Conservation (phyloP, 1,140 invertebrate genomes). For the Drosophila sucinea region DNA sequence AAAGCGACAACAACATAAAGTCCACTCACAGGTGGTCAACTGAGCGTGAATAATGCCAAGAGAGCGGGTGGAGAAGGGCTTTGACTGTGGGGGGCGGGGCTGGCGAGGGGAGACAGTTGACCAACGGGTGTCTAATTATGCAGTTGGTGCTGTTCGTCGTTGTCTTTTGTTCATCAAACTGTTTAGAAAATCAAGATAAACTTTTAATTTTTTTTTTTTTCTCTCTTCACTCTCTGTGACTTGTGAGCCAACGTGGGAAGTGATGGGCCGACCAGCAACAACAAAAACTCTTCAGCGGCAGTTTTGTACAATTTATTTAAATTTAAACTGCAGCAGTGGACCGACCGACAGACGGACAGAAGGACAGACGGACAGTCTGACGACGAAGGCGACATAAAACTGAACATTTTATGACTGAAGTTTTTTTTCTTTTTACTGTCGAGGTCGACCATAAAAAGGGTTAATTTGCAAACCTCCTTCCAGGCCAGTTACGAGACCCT, state of each 20-base stretch:
- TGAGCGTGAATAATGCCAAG: conserved; percentile 75
- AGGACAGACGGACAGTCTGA: background rate
- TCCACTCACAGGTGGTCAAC: conserved; percentile 77
- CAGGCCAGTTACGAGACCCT: background rate
- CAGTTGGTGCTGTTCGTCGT: conserved; percentile 56
- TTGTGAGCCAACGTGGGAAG: conserved; percentile 63
- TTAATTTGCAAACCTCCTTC: conserved; percentile 65
- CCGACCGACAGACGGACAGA: conserved; percentile 1
- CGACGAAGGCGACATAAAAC: conserved; percentile 56
- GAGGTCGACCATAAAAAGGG: conserved; percentile 55
- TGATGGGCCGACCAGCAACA: conserved; percentile 22
- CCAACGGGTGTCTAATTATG: conserved; percentile 77
- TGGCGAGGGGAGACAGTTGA: conserved; percentile 25
- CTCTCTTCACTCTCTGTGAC: background rate
- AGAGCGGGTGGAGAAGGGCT: conserved; percentile 17
- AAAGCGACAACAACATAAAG: conserved; percentile 18
- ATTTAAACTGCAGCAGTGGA: conserved; percentile 71
- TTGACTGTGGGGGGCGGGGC: background rate
- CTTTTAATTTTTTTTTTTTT: conserved; percentile 64
- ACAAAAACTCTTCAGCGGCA: conserved; percentile 25
- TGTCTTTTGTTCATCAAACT: conserved; percentile 76
- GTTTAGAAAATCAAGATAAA: conserved; percentile 79
- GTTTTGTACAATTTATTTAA: conserved; percentile 81
- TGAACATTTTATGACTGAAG: conserved; percentile 65
- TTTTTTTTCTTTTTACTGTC: conserved; percentile 50